Conservation (phyloP, 2,113 vertebrate species). For the Pan paniscus region DNA sequence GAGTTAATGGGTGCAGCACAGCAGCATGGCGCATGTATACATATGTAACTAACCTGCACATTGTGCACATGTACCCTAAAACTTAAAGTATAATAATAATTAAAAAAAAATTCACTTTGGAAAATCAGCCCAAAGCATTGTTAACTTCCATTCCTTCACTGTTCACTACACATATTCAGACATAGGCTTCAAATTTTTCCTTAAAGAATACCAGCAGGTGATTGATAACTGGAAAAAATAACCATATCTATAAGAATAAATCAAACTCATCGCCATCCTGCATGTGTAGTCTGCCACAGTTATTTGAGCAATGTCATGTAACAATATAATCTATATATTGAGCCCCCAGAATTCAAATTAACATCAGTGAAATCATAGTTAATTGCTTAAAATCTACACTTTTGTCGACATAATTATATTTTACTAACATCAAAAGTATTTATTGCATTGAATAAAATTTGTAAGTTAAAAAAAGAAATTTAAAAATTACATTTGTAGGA, state of each 20-base stretch:
- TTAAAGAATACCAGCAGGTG: constrained; percentile 24
- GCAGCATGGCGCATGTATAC: no score
- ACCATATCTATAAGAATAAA: not conserved
- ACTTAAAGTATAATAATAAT: no score
- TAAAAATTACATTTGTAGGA: not conserved
- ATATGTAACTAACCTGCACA: no score
- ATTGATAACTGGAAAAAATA: constrained; percentile 40
- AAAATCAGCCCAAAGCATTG: not conserved
- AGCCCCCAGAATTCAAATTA: constrained; percentile 11
- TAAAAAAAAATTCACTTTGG: not conserved
- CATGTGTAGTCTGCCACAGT: not conserved
- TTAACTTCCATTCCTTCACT: not conserved
- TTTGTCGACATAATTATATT: constrained; percentile 46
- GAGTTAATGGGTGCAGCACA: no score
- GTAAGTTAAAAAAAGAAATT: not conserved
- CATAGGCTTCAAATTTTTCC: not conserved
- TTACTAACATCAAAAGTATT: constrained; percentile 51
- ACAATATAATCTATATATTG: not conserved
- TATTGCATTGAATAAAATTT: constrained; percentile 31
- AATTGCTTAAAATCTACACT: constrained; percentile 12
- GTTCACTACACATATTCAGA: not conserved
- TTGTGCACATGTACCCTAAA: no score
- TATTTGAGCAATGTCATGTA: not conserved
- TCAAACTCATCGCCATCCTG: not conserved
- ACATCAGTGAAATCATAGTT: constrained; percentile 49